Evolutionary conservation across 2,113 vertebrate genomes (phyloP).

Genomic region (Sinocyclocheilus grahami): DNA sequence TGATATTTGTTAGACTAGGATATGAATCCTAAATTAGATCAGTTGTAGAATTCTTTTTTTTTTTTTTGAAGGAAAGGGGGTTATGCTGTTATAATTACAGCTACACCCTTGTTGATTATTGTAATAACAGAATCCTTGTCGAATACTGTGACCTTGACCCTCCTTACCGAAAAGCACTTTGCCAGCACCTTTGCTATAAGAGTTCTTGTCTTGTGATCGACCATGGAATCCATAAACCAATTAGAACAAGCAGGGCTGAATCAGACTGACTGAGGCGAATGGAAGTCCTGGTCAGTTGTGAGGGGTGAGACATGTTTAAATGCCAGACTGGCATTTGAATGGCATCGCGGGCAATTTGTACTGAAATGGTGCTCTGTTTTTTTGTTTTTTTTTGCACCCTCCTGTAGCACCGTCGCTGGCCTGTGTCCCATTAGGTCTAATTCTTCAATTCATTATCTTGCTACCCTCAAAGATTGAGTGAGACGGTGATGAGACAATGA

Average conservation of each 20-base stretch:
- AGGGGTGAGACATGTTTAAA: slow-evolving; percentile 48
- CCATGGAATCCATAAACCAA: slow-evolving; percentile 43
- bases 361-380: slow-evolving; percentile 34
- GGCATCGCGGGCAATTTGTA: slow-evolving; percentile 51
- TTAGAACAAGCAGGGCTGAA: slow-evolving; percentile 36
- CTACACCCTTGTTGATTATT: not conserved
- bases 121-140: not conserved
- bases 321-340: slow-evolving; percentile 54
- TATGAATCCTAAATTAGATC: not conserved
- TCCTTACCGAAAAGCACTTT: not conserved
- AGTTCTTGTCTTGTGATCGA: slow-evolving; percentile 18
- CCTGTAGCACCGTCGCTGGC: slow-evolving; percentile 39
- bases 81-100: not conserved
- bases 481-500: slow-evolving; percentile 45
- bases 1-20: not conserved
- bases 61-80: not conserved
- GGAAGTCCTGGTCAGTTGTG: slow-evolving; percentile 36
- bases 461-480: slow-evolving; percentile 38
- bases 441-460: slow-evolving; percentile 51
- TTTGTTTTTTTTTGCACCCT: slow-evolving; percentile 14
- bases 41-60: not conserved
- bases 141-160: slow-evolving; percentile 19
- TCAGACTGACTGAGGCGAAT: slow-evolving; percentile 46
- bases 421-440: slow-evolving; percentile 53
- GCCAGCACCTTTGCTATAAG: not conserved